These are phyloP conservation scores for Yponomeuta malinellus DNA, from an alignment of 2,888 invertebrate genomes.

Conservation along the genomic window DNA sequence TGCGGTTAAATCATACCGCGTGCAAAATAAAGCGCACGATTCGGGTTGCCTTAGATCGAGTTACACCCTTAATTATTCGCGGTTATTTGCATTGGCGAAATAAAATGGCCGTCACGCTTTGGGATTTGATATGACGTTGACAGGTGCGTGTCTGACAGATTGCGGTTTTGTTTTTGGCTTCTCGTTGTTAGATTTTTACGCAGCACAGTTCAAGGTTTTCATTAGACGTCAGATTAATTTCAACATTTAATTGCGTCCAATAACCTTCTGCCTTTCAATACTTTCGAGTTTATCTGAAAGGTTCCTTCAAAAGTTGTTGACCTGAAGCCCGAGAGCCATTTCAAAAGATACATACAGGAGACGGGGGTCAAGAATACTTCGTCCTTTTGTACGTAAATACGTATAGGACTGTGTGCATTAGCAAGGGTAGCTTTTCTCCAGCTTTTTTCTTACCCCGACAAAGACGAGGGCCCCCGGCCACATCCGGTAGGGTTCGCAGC, in stretches of 20 bases:
- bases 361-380: conserved; percentile 60
- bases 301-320: conserved; percentile 13
- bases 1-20: conserved; percentile 41
- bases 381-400: conserved; percentile 61
- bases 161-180: conserved; percentile 31
- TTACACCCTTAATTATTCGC: conserved; percentile 63
- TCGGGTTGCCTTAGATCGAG: conserved; percentile 51
- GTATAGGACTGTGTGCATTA: conserved; percentile 64
- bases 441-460: conserved; percentile 47
- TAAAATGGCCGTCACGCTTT: conserved; percentile 53
- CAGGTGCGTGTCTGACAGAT: conserved; percentile 51
- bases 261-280: background rate
- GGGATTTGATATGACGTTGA: conserved; percentile 64
- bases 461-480: conserved; percentile 33
- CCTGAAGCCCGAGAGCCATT: conserved; percentile 11
- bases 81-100: conserved; percentile 65
- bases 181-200: conserved; percentile 24
- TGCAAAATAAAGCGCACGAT: conserved; percentile 29
- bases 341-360: conserved; percentile 24
- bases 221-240: background rate
- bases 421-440: conserved; percentile 56
- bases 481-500: conserved; percentile 45
- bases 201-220: background rate
- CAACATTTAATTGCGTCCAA: background rate
- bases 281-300: conserved; percentile 6